A percentile compares a stretch with the other conserved stretches of the same genome.
Evolutionary conservation across 1,140 invertebrate genomes (phyloP).

Genomic region (Copidosoma floridanum): DNA sequence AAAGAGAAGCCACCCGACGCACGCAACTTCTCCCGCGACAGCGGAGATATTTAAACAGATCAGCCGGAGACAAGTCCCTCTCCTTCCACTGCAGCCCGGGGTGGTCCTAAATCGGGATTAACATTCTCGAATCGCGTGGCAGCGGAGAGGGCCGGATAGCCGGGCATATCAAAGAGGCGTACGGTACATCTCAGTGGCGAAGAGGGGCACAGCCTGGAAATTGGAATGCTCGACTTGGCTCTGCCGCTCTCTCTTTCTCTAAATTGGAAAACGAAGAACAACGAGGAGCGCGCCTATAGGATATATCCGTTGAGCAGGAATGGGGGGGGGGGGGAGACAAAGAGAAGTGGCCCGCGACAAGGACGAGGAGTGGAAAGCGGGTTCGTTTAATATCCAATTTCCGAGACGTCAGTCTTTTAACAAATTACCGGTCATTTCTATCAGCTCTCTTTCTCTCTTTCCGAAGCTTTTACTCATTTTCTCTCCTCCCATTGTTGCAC

Average conservation of each 20-base stretch:
- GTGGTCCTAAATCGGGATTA: slow-evolving; percentile 22
- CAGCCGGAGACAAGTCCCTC: too few relatives aligned
- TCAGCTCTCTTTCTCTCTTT: slow-evolving; percentile 21
- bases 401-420: slow-evolving; percentile 48
- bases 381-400: slow-evolving; percentile 51
- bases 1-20: too few relatives aligned
- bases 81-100: too few relatives aligned
- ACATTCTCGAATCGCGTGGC: slow-evolving; percentile 19
- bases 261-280: slow-evolving; percentile 26
- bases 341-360: slow-evolving; percentile 22
- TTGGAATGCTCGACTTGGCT: slow-evolving; percentile 25
- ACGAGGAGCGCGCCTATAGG: too few relatives aligned
- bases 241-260: background rate
- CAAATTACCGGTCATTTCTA: slow-evolving; percentile 47
- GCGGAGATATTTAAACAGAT: too few relatives aligned
- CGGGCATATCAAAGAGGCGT: slow-evolving; percentile 15
- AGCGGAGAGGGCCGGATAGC: background rate
- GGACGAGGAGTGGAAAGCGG: slow-evolving; percentile 11
- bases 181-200: slow-evolving; percentile 1
- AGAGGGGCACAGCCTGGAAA: slow-evolving; percentile 15
- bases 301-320: too few relatives aligned
- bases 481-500: too few relatives aligned
- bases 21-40: too few relatives aligned
- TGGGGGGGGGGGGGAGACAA: slow-evolving; percentile 11
- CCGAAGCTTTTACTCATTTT: too few relatives aligned